Evolutionary conservation across 2,888 invertebrate genomes (phyloP), one percentile per base, ranked within the genome.

Genomic region (Holacanthella duospinosa): DNA sequence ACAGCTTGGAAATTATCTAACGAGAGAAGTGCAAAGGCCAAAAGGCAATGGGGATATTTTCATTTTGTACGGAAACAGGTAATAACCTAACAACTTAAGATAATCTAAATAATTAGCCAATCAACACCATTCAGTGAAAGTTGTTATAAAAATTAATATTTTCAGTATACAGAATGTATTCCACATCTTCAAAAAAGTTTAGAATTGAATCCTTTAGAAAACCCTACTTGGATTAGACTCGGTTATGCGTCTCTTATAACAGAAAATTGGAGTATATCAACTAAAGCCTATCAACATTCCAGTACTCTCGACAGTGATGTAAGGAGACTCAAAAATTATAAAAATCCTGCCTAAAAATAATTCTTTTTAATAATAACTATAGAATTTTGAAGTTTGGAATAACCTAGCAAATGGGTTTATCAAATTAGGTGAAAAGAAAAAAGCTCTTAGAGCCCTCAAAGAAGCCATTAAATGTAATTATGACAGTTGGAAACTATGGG

Each of bases 351-450:
- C 53, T 53, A 1, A 27, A 19, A 1, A 36, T 4, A 43, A 2
- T 63, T 54, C 24, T 28, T 26, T 16, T 64, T 2, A 65, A 60
- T 24, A 43, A 43, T 43, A 21, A 16, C 56, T 86, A 0, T 80
- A 87, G 78, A 88, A 89, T 61, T 96, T 92, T 77, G 95, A 97
- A 78, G 93, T 93, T 0, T 99, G 97, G 99, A 97, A 94, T 78
- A 99, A 99, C 77, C 80, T 99, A 64, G 93, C 94, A 19, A 93
- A 95, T 75, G 91, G 92, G 2, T 92, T 95, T 73, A 86, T 94
- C 9, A 87, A 89, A 74, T 80, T 89, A 61, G 88, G 89, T 0
- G 88, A 96, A 75, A 93, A 92, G 79, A 80, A 82, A 64, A 82
- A 89, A 63, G 96, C 95, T 0, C 88, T 91, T 79, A 83, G 85